Evolutionary conservation across 2,113 vertebrate genomes (phyloP), one percentile per base, ranked within the genome.

Genomic region (Ptilonorhynchus violaceus): DNA sequence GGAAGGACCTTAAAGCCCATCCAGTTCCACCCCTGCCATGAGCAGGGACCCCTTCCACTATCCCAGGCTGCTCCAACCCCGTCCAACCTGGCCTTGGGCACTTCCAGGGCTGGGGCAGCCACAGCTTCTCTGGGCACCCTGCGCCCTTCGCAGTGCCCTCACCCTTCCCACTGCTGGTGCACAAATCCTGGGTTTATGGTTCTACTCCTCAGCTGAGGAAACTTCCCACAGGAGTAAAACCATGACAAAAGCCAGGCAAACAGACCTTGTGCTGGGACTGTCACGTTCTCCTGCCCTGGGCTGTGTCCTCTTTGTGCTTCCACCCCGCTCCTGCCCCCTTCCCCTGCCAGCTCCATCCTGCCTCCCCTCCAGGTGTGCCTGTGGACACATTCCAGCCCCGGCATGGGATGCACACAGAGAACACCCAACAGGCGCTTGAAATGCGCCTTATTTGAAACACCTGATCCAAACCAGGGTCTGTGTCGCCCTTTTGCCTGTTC

Each of bases 391-490:
- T 6, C 35, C 88, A 66, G 56, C 62, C 53, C 5, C 13, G 7
- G 63, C 78, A 33, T 1, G 84, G 76, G n/a, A 2, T 11, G 47
- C 49, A 8, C 2, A 1, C 3, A 5, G 5, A 9, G 22, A 1
- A 7, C 33, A 16, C 55, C 50, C 37, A 0, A 6, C 0, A 1
- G 3, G 5, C 24, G 0, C 30, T 10, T 6, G 19, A 4, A 33
- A 74, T n/a, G 10, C 3, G 0, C 15, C 0, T 14, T 7, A 2
- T 24, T 86, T 6, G 7, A 11, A 33, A 17, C 33, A 8, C 15
- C 67, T 17, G 2, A 4, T 10, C 25, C 35, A 21, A 19, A 0
- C 5, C 4, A 14, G 41, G 60, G 22, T 10, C 59, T 2, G 8
- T 3, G 55, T 33, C 56, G 5, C 70, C 27, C 73, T 9, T 22